Evolutionary conservation across 2,797 vertebrate genomes (phyloP).

Genomic region (Ceyx erithaca): DNA sequence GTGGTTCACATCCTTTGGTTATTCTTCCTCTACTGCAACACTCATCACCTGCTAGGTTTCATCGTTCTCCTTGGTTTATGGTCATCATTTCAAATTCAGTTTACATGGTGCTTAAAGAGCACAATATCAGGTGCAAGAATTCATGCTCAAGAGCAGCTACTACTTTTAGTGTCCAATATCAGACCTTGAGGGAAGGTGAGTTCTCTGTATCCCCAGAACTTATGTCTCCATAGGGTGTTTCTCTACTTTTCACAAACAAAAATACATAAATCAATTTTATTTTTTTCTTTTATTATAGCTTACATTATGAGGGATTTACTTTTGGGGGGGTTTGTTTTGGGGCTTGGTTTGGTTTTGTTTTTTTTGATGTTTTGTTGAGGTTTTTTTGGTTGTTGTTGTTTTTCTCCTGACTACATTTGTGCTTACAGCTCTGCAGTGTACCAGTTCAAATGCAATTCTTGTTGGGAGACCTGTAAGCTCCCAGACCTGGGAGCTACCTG

Average conservation of each 20-base stretch:
- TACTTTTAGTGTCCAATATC: neutral
- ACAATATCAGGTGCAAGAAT: neutral
- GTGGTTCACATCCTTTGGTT: neutral
- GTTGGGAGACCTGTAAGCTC: neutral
- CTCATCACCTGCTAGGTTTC: neutral
- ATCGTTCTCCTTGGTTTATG: neutral
- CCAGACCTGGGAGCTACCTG: fast-evolving
- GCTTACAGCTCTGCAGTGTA: neutral
- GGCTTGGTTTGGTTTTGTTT: too few relatives aligned
- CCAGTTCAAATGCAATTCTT: neutral
- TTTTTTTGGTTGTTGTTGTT: neutral
- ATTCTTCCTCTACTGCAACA: neutral
- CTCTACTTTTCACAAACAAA: neutral
- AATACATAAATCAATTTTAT: neutral
- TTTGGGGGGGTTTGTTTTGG: too few relatives aligned
- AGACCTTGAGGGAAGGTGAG: neutral
- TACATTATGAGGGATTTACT: neutral
- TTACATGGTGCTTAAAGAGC: neutral
- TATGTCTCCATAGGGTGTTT: neutral
- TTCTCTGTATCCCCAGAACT: neutral
- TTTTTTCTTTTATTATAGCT: neutral
- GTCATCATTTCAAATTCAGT: neutral
- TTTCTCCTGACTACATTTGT: neutral
- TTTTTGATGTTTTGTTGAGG: too few relatives aligned
- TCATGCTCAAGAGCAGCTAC: neutral